These are phyloP conservation scores for Schmidtea mediterranea DNA, from an alignment of 1,140 invertebrate genomes.

Conservation along the genomic window DNA sequence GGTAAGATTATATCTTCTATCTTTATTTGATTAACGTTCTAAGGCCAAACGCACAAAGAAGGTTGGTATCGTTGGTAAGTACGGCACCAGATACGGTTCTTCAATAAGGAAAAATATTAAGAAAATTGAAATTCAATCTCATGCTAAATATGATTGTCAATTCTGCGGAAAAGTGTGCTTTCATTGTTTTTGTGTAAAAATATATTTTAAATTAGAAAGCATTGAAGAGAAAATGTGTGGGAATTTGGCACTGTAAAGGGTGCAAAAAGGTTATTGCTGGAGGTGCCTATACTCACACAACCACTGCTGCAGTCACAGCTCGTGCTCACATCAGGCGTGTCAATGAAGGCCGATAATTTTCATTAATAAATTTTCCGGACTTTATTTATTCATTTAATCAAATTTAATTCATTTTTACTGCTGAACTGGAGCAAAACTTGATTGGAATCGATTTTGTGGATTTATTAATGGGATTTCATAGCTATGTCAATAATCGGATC, in stretches of 20 bases:
- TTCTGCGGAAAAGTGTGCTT: slow-evolving; percentile 99
- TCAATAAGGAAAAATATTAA: slow-evolving; percentile 96
- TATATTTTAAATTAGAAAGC: too few species aligned
- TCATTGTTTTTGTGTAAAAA: too few species aligned
- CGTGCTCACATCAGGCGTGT: slow-evolving; percentile 75
- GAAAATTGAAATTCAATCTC: slow-evolving; percentile 98
- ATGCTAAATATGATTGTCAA: slow-evolving; percentile 88
- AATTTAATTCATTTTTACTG: too few species aligned
- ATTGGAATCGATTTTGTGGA: too few species aligned
- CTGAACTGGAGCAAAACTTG: too few species aligned
- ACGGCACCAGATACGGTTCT: slow-evolving; percentile 97
- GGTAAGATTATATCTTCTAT: too few species aligned
- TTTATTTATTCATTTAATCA: too few species aligned
- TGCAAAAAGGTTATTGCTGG: slow-evolving; percentile 74
- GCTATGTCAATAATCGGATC: too few species aligned
- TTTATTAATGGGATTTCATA: too few species aligned
- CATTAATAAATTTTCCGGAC: too few species aligned
- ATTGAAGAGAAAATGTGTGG: slow-evolving; percentile 84
- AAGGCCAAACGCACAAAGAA: slow-evolving; percentile 98
- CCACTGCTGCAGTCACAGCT: slow-evolving; percentile 73
- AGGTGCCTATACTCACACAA: slow-evolving; percentile 57
- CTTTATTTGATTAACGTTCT: background rate
- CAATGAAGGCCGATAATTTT: slow-evolving; percentile 54
- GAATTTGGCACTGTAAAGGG: slow-evolving; percentile 86
- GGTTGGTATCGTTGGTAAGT: slow-evolving; percentile 98